Evolutionary conservation across 2,797 vertebrate species (phyloP).

Genomic region (Gallinago nigripennis): DNA sequence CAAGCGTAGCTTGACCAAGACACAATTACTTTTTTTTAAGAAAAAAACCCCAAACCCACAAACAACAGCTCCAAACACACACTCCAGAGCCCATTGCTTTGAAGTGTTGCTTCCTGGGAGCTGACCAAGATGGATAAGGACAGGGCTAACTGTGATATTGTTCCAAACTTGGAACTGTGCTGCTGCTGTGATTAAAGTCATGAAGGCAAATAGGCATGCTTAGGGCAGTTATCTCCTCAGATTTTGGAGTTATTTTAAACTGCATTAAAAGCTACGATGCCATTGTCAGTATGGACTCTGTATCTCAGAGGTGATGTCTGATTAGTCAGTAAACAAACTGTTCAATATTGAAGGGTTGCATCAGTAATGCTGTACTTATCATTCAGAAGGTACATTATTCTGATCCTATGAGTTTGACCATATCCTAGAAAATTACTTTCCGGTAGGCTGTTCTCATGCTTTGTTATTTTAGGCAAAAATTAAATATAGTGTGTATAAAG

Average conservation of each 20-base stretch:
- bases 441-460: background rate
- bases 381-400: background rate
- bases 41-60: background rate
- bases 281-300: background rate
- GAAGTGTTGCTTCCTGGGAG: background rate
- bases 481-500: background rate
- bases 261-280: background rate
- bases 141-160: background rate
- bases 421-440: background rate
- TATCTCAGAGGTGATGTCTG: background rate
- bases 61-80: background rate
- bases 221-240: background rate
- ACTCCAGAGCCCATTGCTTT: background rate
- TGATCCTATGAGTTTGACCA: background rate
- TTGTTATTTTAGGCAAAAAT: background rate
- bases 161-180: background rate
- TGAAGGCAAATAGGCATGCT: background rate
- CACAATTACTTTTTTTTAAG: background rate
- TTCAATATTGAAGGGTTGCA: background rate
- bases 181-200: background rate
- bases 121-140: background rate
- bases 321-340: background rate
- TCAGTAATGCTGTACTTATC: background rate
- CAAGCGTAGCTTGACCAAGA: background rate
- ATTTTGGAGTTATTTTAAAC: slow-evolving; percentile 3